Base-by-base conservation (phyloP, 2,888 invertebrate species). In the Gymnosoma rotundatum region DNA sequence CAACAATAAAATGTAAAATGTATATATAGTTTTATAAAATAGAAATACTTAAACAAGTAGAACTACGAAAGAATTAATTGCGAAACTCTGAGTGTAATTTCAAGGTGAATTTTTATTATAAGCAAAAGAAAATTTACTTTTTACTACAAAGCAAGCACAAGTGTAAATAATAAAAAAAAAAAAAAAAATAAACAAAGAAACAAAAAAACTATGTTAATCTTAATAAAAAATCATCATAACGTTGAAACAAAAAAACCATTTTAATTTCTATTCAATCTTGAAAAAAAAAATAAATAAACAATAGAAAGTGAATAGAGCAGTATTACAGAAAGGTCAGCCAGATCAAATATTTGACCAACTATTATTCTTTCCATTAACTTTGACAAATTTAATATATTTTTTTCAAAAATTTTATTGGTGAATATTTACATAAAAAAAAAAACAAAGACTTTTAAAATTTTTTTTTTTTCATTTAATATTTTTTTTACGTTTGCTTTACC, bases 161-260 rank as follows among this genome's bases (percentile, higher is more conserved):
- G 7, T 12, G 25, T 25, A 25, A 25, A 25, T 25, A 3, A 42
- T 9, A 38, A 38, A 10, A 12, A 12, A 12, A 12, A 12, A 42
- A 12, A 42, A 42, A 42, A 1, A 42, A 42, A 42, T 9, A 66
- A 48, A 48, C 20, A 8, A 42, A 18, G 14, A 67, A 66, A 32
- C 36, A 36, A 36, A 52, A 45, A 20, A 38, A 66, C 69, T 73
- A 36, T 25, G 60, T 48, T 78, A 78, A 78, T 78, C 74, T 83
- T 78, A 78, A 78, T 78, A 70, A 82, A 75, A 78, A 83, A 83
- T 83, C 83, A 78, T 64, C 56, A 74, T 32, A 73, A 54, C 20
- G 56, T 54, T 66, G 42, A 16, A 38, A 75, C n/a, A n/a, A 7
- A 14, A 2, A 45, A 48, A 80, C 63, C 52, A 45, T 56, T 18